phyloP scores from a whole-genome alignment of 2,113 vertebrate species.

The Neofelis nebulosa region DNA sequence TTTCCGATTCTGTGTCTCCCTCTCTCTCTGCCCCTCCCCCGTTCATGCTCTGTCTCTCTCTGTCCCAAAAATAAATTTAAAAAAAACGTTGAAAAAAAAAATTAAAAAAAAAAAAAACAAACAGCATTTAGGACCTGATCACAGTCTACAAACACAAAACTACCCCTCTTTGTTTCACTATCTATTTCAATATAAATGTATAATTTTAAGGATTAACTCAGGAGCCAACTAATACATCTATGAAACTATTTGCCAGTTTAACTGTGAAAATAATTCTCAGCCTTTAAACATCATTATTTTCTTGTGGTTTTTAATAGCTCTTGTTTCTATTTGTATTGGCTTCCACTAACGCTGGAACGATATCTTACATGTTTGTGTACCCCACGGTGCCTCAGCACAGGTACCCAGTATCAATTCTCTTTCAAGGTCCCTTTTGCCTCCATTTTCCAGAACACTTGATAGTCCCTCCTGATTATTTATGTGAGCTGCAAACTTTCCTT shows the following conservation, averaged over 20 bases:
- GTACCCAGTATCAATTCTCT: background rate
- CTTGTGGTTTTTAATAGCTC: background rate
- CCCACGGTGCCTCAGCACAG: background rate
- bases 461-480: background rate
- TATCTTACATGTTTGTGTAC: background rate
- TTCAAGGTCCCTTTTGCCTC: background rate
- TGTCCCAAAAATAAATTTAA: too few species aligned
- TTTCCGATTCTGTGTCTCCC: too few species aligned
- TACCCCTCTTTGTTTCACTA: background rate
- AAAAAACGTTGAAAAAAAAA: too few species aligned
- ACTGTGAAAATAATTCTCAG: background rate
- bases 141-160: background rate
- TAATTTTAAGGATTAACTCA: background rate
- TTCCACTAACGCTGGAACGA: background rate
- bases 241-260: background rate
- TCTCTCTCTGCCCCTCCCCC: too few species aligned
- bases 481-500: background rate
- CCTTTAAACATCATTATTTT: background rate
- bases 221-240: background rate
- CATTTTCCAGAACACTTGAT: background rate
- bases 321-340: background rate
- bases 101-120: too few species aligned
- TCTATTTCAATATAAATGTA: background rate
- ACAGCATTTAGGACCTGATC: background rate
- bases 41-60: too few species aligned